phyloP scores from a whole-genome alignment of 2,888 invertebrate genomes.

The Lypha dubia region DNA sequence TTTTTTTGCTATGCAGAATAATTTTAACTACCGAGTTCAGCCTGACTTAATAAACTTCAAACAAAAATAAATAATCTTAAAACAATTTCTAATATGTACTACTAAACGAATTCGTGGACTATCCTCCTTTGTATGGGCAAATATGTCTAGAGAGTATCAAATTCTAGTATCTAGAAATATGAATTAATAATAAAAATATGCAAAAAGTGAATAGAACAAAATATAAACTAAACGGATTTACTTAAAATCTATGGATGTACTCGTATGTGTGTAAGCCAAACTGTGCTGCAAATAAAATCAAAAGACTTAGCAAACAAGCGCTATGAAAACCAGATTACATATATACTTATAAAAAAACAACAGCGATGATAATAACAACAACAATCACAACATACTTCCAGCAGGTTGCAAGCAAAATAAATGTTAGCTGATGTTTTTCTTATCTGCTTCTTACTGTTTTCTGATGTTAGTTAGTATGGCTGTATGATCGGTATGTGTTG shows the following conservation, averaged over 20 bases:
- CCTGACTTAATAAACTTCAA: neutral
- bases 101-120: neutral
- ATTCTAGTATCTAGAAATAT: constrained; percentile 49
- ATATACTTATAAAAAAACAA: neutral
- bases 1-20: too few relatives aligned
- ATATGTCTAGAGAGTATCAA: constrained; percentile 14
- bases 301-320: constrained; percentile 62
- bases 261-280: constrained; percentile 8
- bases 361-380: neutral
- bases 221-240: constrained; percentile 55
- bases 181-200: constrained; percentile 63
- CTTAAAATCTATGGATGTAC: neutral
- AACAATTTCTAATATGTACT: neutral
- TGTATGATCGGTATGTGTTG: constrained; percentile 27
- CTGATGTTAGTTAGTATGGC: constrained; percentile 37
- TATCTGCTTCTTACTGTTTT: constrained; percentile 27
- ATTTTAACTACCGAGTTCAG: neutral
- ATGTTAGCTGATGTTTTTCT: constrained; percentile 35
- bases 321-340: constrained; percentile 61
- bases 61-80: neutral
- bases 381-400: constrained; percentile 32
- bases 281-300: constrained; percentile 32
- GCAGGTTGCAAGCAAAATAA: constrained; percentile 31
- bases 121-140: neutral
- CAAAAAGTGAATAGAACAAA: constrained; percentile 35